Percentiles rank a stretch among this genome's conserved stretches.
These are phyloP conservation scores for Ormia ochracea DNA, from an alignment of 2,888 invertebrate genomes.

Conservation along the genomic window DNA sequence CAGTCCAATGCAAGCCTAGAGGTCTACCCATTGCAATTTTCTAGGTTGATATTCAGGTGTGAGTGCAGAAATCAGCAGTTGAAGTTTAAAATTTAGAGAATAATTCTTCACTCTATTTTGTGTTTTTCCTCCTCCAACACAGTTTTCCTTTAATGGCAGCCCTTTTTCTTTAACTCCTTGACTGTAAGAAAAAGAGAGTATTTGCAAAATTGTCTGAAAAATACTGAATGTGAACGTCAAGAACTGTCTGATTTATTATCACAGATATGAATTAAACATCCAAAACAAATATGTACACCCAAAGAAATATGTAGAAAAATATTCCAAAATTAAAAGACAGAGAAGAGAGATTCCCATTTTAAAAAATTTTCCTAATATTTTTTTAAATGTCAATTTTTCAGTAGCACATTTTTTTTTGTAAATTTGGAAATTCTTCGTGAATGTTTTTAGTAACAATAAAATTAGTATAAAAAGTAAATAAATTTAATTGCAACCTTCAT, in stretches of 20 bases:
- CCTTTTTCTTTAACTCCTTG: conserved; percentile 20
- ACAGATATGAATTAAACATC: conserved; percentile 57
- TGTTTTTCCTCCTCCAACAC: background rate
- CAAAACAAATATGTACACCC: no score
- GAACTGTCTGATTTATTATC: conserved; percentile 64
- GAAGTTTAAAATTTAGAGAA: no score
- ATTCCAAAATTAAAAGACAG: background rate
- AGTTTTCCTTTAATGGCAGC: background rate
- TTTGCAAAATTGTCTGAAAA: conserved; percentile 12
- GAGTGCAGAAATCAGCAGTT: no score
- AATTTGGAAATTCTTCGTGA: no score
- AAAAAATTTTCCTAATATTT: background rate
- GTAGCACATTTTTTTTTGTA: no score
- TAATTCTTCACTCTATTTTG: background rate
- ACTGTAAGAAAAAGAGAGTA: conserved; percentile 16
- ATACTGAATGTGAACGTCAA: conserved; percentile 31
- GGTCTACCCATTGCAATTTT: no score
- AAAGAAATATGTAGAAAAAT: background rate
- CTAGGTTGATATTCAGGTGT: no score
- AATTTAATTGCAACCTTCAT: no score
- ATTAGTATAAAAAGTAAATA: no score
- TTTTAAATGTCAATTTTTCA: no score
- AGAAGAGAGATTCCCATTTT: background rate
- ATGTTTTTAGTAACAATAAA: no score
- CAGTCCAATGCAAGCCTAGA: no score